A percentile compares a stretch with the other conserved stretches of the same genome.
Conservation (phyloP, 2,797 vertebrate genomes). For the Spinus pinus region DNA sequence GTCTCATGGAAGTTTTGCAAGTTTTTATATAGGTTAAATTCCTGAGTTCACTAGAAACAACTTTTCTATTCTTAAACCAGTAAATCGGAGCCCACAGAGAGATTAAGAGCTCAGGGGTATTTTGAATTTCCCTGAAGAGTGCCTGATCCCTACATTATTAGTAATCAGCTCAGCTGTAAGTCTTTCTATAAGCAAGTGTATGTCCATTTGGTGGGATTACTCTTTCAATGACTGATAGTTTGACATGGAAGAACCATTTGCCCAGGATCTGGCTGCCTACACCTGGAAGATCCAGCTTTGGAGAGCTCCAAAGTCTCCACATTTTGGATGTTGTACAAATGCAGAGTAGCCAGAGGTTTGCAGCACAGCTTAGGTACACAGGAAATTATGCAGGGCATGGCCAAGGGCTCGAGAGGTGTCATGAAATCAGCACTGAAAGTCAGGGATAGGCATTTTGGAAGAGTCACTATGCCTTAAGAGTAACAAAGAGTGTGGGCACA, state of each 20-base stretch:
- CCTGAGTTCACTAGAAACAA: background rate
- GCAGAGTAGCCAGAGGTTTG: background rate
- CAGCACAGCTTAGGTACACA: background rate
- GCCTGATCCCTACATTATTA: background rate
- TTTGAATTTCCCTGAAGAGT: background rate
- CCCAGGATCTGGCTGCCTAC: background rate
- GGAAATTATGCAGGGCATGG: background rate
- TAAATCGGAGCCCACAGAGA: background rate
- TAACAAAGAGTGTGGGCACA: rapidly evolving
- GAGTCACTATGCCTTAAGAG: background rate
- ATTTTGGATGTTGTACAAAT: background rate
- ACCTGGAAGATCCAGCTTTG: background rate
- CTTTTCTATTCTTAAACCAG: background rate
- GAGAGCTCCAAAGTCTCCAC: background rate
- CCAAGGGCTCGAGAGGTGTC: background rate
- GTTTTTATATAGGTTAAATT: background rate
- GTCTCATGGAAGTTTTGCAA: background rate
- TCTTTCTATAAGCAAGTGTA: background rate
- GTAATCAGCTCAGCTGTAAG: background rate
- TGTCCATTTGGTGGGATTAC: background rate
- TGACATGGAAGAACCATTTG: background rate
- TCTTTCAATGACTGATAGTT: background rate
- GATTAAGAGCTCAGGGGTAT: background rate
- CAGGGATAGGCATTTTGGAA: background rate
- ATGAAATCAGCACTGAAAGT: background rate